Evolutionary conservation across 2,113 vertebrate species (phyloP).

Genomic region (Macroglossus sobrinus): DNA sequence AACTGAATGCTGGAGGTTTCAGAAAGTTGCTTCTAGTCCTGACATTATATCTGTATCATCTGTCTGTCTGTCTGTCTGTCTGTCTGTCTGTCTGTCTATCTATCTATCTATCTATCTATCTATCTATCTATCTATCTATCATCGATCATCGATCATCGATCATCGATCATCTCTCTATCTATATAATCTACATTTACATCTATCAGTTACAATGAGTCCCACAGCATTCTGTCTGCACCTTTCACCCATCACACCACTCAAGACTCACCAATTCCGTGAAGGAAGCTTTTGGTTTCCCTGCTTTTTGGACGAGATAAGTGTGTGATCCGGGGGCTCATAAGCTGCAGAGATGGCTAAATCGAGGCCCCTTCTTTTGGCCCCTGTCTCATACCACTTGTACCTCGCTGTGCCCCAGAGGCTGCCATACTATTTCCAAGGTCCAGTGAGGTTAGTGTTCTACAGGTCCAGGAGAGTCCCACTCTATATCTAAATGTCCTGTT

Average conservation of each 20-base stretch:
- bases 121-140: neutral
- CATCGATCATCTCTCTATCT: neutral
- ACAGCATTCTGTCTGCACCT: accelerated
- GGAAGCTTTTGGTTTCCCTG: neutral
- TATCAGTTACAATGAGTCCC: neutral
- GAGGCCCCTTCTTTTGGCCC: too few relatives aligned
- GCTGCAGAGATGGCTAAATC: neutral
- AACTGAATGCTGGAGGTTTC: too few relatives aligned
- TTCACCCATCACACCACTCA: too few relatives aligned
- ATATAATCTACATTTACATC: too few relatives aligned
- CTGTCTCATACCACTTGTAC: accelerated
- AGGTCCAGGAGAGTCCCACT: neutral
- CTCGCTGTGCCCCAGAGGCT: neutral
- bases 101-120: neutral
- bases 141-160: neutral
- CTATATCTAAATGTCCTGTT: accelerated
- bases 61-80: neutral
- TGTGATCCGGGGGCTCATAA: neutral
- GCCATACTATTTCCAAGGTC: accelerated
- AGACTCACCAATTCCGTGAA: neutral
- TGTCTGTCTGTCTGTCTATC: neutral
- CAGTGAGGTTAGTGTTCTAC: accelerated
- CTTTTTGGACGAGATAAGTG: accelerated
- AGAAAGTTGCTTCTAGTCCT: neutral
- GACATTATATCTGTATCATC: neutral